Base-by-base conservation (phyloP, 1,140 invertebrate species). In the Bursaphelenchus mucronatus region DNA sequence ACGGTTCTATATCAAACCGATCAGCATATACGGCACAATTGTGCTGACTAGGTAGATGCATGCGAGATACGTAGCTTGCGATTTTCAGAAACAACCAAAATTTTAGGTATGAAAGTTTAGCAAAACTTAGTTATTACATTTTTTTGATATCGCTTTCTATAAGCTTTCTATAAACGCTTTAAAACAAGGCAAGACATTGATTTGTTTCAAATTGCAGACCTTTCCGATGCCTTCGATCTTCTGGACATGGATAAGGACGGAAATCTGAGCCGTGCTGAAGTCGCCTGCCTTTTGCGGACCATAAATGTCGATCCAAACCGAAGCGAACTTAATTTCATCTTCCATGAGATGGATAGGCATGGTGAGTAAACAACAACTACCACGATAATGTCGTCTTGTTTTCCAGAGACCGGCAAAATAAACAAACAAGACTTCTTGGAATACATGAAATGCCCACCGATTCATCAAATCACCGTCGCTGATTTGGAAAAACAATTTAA, bases 191-290 rank as follows among this genome's bases (percentile, higher is more conserved):
- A 58, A 62, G 8, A n/a, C 3, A 41, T 63, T 62, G n/a, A 59
- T 44, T 59, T 13, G 66, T 66, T 13, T n/a, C n/a, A 66, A 66
- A 46, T 56, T 63, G 44, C 43, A 78, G 76, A 78, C 56, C 63
- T 78, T 40, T 69, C 78, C 9, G 68, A 79, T 63, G 72, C 73
- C 13, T 78, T 78, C 62, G 78, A 78, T 56, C 59, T 78, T 49
- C 67, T 78, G 6, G 76, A 78, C 47, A 57, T 80, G 55, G 76
- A 78, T 64, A 77, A 71, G 46, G 76, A 78, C 66, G 76, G 76
- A 13, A 50, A 66, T 44, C 59, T 78, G 45, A 74, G 64, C 40
- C 66, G 76, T 30, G 57, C 49, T 8, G 76, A 78, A 59, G 74
- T 78, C 47, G 78, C 75, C 13, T 75, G 72, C 50, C 68, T 78